Evolutionary conservation across 2,113 vertebrate genomes (phyloP).

Genomic region (Seriola quinqueradiata): DNA sequence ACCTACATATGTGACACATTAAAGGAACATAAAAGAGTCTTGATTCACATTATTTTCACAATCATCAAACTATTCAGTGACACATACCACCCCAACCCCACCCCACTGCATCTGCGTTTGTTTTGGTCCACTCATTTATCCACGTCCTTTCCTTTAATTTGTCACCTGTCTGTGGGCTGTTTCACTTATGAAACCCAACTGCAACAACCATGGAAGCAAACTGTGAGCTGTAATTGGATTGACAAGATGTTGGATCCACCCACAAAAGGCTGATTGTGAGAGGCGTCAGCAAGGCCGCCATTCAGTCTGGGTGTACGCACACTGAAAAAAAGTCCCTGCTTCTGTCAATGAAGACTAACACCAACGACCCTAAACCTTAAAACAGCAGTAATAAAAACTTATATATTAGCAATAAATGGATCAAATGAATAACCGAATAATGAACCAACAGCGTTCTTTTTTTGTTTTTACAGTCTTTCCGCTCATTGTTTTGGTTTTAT

Average conservation of each 20-base stretch:
- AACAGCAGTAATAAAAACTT: background rate
- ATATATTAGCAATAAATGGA: background rate
- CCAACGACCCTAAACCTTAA: background rate
- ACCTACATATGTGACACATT: background rate
- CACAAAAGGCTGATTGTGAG: slow-evolving; percentile 31
- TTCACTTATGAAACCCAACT: slow-evolving; percentile 6
- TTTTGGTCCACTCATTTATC: background rate
- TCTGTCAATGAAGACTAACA: background rate
- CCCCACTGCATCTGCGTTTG: background rate
- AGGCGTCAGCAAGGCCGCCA: slow-evolving; percentile 19
- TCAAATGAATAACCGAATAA: background rate
- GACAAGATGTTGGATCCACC: slow-evolving; percentile 42
- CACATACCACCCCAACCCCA: too few species aligned
- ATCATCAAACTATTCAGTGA: background rate
- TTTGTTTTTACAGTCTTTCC: background rate
- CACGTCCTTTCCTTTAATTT: slow-evolving; percentile 18
- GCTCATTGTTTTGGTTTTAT: too few species aligned
- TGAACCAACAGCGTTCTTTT: background rate
- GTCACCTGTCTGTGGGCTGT: slow-evolving; percentile 17
- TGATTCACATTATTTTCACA: background rate
- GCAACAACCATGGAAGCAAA: slow-evolving; percentile 19
- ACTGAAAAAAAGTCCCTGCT: background rate
- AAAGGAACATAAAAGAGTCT: background rate
- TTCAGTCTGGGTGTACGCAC: slow-evolving; percentile 13
- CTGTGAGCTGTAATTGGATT: slow-evolving; percentile 33